Conservation (phyloP, 2,113 vertebrate species). For the Gymnocephalus cernua region DNA sequence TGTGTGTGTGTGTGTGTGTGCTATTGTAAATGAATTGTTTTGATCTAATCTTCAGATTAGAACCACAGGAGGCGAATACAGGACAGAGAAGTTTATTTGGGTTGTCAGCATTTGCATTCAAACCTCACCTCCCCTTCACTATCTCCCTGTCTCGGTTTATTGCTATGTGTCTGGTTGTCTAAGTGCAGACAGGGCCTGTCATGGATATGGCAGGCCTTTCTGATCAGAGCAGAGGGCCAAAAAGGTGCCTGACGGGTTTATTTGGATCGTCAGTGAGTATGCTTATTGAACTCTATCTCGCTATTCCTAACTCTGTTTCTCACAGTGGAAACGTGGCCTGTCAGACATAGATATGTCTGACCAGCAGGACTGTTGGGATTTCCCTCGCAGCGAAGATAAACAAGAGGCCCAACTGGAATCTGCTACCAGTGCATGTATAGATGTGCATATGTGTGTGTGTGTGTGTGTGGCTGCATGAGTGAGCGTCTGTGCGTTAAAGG, state of each 20-base stretch:
- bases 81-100: slow-evolving; percentile 56
- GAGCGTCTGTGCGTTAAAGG: slow-evolving; percentile 28
- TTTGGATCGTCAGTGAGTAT: neutral
- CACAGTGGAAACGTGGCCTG: slow-evolving; percentile 21
- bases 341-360: slow-evolving; percentile 33
- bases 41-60: slow-evolving; percentile 57
- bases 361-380: slow-evolving; percentile 40
- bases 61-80: slow-evolving; percentile 26
- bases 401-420: slow-evolving; percentile 56
- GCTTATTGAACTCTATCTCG: neutral
- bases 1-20: slow-evolving; percentile 51
- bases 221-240: neutral
- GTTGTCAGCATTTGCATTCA: slow-evolving; percentile 48
- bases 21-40: slow-evolving; percentile 62
- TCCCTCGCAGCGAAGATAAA: slow-evolving; percentile 53
- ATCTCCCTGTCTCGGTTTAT: slow-evolving; percentile 9
- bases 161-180: neutral
- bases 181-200: neutral
- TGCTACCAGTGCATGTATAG: slow-evolving; percentile 33
- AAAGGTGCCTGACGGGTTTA: slow-evolving; percentile 13
- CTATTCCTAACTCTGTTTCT: slow-evolving; percentile 26
- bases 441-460: slow-evolving; percentile 13
- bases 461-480: slow-evolving; percentile 1
- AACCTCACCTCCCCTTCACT: slow-evolving; percentile 25
- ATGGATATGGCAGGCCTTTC: neutral